Evolutionary conservation across 2,113 vertebrate species (phyloP).

Genomic region (Pelusios castaneus): DNA sequence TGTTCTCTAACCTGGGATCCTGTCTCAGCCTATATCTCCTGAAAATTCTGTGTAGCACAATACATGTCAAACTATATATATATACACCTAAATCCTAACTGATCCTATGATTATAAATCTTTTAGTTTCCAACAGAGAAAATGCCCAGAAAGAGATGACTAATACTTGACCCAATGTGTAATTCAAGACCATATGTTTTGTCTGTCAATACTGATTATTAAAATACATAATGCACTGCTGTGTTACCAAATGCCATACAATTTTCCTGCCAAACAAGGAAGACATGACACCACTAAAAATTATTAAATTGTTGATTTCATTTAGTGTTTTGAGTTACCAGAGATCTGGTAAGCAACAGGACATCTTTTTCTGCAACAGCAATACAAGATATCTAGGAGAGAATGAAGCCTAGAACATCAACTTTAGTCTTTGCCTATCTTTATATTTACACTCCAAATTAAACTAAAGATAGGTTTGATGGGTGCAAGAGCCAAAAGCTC

Average conservation of each 20-base stretch:
- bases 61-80: background rate
- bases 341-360: background rate
- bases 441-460: constrained; percentile 31
- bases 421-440: background rate
- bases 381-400: background rate
- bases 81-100: background rate
- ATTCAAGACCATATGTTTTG: constrained; percentile 43
- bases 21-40: background rate
- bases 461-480: background rate
- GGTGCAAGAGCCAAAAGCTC: too few species aligned
- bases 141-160: background rate
- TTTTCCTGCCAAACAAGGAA: constrained; percentile 49
- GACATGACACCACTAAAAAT: background rate
- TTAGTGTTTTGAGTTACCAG: constrained; percentile 6
- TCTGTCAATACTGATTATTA: constrained; percentile 49
- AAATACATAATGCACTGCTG: constrained; percentile 61
- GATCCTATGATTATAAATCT: background rate
- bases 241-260: constrained; percentile 52
- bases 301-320: constrained; percentile 38
- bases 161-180: constrained; percentile 13
- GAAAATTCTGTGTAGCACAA: background rate
- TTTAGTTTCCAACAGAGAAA: background rate
- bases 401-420: background rate
- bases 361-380: background rate
- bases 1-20: background rate